A percentile compares a stretch with the other conserved stretches of the same genome.
Conservation (phyloP, 1,140 invertebrate species). For the Eueides isabella region DNA sequence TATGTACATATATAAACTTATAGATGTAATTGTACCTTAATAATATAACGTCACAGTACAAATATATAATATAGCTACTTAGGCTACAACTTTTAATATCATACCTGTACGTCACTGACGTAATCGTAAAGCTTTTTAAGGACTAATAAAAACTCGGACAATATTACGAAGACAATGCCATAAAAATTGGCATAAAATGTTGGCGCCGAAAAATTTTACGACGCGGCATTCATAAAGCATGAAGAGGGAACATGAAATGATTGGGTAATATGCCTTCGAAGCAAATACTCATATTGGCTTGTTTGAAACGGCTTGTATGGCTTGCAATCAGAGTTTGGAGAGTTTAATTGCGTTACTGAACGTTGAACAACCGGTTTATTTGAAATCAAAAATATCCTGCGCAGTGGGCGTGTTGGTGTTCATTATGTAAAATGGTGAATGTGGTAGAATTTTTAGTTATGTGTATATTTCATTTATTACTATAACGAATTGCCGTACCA, state of each 20-base stretch:
- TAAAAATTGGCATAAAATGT: conserved; percentile 78
- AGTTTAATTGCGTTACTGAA: conserved; percentile 12
- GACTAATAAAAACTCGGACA: conserved; percentile 71
- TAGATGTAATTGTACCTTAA: too few relatives aligned
- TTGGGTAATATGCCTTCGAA: conserved; percentile 56
- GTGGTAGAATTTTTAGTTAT: too few relatives aligned
- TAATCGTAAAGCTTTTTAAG: conserved; percentile 53
- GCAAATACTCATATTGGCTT: conserved; percentile 26
- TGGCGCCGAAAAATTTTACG: conserved; percentile 74
- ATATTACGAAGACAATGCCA: conserved; percentile 75
- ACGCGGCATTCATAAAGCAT: conserved; percentile 63
- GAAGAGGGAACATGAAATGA: conserved; percentile 54
- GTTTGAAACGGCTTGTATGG: conserved; percentile 11
- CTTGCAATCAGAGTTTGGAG: conserved; percentile 16
- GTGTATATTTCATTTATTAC: too few relatives aligned
- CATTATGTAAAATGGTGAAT: not conserved
- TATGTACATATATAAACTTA: too few relatives aligned
- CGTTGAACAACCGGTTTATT: conserved; percentile 11
- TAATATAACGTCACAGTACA: too few relatives aligned
- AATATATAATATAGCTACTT: too few relatives aligned
- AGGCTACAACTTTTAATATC: conserved; percentile 13
- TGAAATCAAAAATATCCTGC: conserved; percentile 1
- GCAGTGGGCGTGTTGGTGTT: not conserved
- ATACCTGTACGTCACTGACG: conserved; percentile 19
- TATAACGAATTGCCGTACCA: too few relatives aligned